These are phyloP conservation scores for Suillia variegata DNA, from an alignment of 2,888 invertebrate species.

Conservation along the genomic window DNA sequence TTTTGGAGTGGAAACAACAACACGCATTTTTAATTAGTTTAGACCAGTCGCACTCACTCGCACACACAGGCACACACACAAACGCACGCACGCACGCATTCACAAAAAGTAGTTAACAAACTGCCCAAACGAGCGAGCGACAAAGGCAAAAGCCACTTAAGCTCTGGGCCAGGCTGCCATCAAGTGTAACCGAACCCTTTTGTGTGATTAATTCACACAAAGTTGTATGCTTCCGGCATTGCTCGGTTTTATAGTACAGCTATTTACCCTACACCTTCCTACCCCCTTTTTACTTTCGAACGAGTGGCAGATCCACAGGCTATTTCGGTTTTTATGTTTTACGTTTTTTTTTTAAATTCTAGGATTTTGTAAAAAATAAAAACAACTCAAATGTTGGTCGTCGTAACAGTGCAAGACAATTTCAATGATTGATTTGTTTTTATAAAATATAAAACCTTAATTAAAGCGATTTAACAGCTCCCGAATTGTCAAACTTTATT, in stretches of 20 bases:
- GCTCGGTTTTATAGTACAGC: neutral
- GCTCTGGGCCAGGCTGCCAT: slow-evolving; percentile 1
- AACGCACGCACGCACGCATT: neutral
- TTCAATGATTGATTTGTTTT: no score
- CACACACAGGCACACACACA: neutral
- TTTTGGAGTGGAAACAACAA: neutral
- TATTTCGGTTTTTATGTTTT: no score
- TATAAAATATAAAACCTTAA: no score
- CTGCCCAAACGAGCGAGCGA: neutral
- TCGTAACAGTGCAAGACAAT: no score
- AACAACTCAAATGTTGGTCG: no score
- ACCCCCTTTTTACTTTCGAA: neutral
- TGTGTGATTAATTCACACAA: slow-evolving; percentile 54
- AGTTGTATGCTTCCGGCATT: slow-evolving; percentile 49
- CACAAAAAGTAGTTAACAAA: no score
- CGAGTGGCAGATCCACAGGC: no score
- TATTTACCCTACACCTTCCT: neutral
- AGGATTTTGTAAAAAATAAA: no score
- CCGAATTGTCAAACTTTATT: no score
- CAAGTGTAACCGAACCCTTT: slow-evolving; percentile 16
- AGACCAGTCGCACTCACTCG: neutral
- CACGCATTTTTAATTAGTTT: neutral
- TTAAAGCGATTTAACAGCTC: no score
- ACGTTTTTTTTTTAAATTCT: no score
- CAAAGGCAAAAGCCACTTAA: neutral